Evolutionary conservation across 1,140 invertebrate species (phyloP), one percentile per base, ranked within the genome.

Genomic region (Thereuonema tuberculata): DNA sequence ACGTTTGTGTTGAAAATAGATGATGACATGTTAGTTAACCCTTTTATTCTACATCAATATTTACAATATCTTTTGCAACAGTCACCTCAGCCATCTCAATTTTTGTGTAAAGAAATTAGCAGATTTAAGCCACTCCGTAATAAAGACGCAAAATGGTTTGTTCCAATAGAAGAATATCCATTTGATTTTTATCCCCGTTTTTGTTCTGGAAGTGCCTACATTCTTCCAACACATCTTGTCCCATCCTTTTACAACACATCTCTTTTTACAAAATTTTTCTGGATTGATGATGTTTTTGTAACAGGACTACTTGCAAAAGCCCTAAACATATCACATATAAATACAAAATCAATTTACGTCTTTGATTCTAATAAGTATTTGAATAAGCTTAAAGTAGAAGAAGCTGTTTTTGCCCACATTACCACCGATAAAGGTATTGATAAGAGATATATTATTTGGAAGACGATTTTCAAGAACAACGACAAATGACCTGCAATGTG

Each of bases 201-300:
- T 63, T 74, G 73, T 63, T 67, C 68, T 1, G 73, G 74, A 5
- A 70, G 70, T 12, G 71, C 70, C 0, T 74, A 69, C 56, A 46
- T 74, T 14, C 52, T 74, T 14, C 69, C 70, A 28, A 48, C 60
- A 2, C 68, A 71, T 46, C 53, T 73, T 21, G 62, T 68, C 2
- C 55, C 47, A 28, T 46, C 56, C 17, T 61, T 75, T 55, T 69
- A 68, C 46, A 60, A 64, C 12, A 66, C 63, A n/a, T 68, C 71
- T 15, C 61, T 66, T 28, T 56, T 62, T 3, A 67, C 65, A 1
- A 69, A 67, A 2, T 72, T 71, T 48, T 73, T 75, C 59, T 75
- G 72, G 71, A 68, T 75, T 50, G 74, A 75, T 59, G 74, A 75
- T 61, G 71, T 70, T 50, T 75, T 72, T 55, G 63, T 74, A 15